phyloP scores from a whole-genome alignment of 2,113 vertebrate genomes.

The Ictidomys tridecemlineatus region DNA sequence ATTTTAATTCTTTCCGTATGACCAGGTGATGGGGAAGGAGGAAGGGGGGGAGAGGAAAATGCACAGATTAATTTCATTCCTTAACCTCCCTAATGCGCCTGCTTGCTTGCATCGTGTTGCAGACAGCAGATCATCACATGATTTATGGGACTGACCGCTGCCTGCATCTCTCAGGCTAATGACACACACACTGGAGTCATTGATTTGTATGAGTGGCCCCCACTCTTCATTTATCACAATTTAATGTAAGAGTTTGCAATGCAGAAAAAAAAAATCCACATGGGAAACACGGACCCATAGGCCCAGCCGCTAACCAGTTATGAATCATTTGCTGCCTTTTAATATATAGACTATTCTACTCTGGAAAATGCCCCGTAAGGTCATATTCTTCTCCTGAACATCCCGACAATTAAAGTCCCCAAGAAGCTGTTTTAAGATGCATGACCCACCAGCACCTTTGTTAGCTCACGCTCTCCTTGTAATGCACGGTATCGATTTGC shows the following conservation, averaged over 20 bases:
- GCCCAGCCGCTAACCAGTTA: conserved; percentile 91
- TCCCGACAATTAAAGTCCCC: conserved; percentile 88
- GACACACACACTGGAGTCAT: conserved; percentile 99
- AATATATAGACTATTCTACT: conserved; percentile 94
- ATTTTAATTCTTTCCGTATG: conserved; percentile 88
- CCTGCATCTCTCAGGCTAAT: conserved; percentile 99
- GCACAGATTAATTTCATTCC: conserved; percentile 94
- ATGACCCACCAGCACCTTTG: conserved; percentile 74
- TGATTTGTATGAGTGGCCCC: conserved; percentile 99
- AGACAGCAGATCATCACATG: conserved; percentile 99
- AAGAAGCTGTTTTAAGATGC: conserved; percentile 83
- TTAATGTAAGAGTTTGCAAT: conserved; percentile 99
- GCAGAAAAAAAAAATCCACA: conserved; percentile 93
- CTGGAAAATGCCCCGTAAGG: conserved; percentile 93
- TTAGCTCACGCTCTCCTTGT: conserved; percentile 61
- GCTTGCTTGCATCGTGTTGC: conserved; percentile 93
- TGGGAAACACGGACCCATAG: conserved; percentile 90
- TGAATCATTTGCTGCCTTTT: conserved; percentile 97
- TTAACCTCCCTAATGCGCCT: conserved; percentile 97
- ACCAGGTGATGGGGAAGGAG: conserved; percentile 89
- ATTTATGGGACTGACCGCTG: conserved; percentile 99
- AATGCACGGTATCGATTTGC: conserved; percentile 81
- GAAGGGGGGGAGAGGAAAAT: conserved; percentile 83
- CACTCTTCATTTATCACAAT: conserved; percentile 99
- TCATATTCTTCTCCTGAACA: conserved; percentile 91